Percentiles rank a stretch among this genome's conserved stretches.
Evolutionary conservation across 2,888 invertebrate species (phyloP).

Genomic region (Meteorus cinctellus): DNA sequence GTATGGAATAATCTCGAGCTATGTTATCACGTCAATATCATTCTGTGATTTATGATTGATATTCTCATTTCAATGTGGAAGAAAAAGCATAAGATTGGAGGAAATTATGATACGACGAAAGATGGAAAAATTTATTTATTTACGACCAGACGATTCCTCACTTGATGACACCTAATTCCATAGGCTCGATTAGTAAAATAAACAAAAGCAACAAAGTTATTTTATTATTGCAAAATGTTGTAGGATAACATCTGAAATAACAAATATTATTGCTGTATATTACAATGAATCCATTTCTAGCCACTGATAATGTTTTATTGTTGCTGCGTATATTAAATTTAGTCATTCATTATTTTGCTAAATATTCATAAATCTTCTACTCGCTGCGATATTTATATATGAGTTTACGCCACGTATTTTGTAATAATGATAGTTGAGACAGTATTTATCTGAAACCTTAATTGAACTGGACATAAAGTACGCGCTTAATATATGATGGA

Average conservation of each 20-base stretch:
- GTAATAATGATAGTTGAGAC: neutral
- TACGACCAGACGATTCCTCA: conserved; percentile 5
- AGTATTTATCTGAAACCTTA: too few species aligned
- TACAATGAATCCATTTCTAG: conserved; percentile 6
- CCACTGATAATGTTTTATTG: conserved; percentile 23
- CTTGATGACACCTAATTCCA: conserved; percentile 6
- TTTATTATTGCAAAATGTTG: conserved; percentile 9
- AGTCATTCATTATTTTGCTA: conserved; percentile 36
- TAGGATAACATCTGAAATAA: conserved; percentile 1
- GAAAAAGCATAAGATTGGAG: neutral
- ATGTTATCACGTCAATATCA: conserved; percentile 50
- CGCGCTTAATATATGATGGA: neutral
- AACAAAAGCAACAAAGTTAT: neutral
- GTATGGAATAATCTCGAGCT: neutral
- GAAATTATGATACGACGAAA: conserved; percentile 14
- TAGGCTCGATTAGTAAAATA: conserved; percentile 18
- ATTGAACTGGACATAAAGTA: too few species aligned
- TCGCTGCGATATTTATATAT: conserved; percentile 51
- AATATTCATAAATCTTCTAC: conserved; percentile 33
- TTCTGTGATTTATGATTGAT: conserved; percentile 51
- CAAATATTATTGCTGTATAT: conserved; percentile 16
- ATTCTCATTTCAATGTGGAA: conserved; percentile 8
- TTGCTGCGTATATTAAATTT: conserved; percentile 34
- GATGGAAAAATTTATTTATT: conserved; percentile 20
- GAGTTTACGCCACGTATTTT: conserved; percentile 13